Conservation (phyloP, 2,113 vertebrate genomes). For the Alligator mississippiensis region DNA sequence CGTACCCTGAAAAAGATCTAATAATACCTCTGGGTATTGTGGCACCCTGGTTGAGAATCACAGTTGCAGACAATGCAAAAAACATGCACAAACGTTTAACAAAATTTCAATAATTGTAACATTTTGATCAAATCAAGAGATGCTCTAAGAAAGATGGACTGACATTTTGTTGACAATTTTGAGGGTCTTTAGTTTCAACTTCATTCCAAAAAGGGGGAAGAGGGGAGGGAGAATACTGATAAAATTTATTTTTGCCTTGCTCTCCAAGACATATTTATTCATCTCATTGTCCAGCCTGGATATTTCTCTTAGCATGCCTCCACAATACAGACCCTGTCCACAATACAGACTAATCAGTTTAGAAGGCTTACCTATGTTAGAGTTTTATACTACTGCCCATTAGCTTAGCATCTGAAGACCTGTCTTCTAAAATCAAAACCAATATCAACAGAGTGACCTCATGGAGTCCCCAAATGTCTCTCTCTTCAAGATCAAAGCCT, state of each 20-base stretch:
- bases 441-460: no score
- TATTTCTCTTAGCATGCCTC: slow-evolving; percentile 2
- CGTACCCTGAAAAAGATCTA: no score
- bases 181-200: background rate
- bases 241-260: background rate
- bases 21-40: no score
- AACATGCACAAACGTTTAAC: background rate
- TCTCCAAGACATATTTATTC: slow-evolving; percentile 17
- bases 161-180: background rate
- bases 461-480: no score
- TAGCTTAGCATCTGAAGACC: background rate
- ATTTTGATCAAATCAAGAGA: background rate
- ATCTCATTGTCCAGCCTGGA: slow-evolving; percentile 27
- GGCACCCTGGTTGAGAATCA: no score
- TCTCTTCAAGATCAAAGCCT: background rate
- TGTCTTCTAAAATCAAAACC: no score
- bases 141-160: background rate
- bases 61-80: background rate
- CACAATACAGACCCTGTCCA: background rate
- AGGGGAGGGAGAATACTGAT: background rate
- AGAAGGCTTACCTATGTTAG: slow-evolving; percentile 1
- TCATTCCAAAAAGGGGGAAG: background rate
- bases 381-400: background rate
- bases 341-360: background rate
- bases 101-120: slow-evolving; percentile 2